Conservation (phyloP, 2,113 vertebrate genomes). For the Strix uralensis region DNA sequence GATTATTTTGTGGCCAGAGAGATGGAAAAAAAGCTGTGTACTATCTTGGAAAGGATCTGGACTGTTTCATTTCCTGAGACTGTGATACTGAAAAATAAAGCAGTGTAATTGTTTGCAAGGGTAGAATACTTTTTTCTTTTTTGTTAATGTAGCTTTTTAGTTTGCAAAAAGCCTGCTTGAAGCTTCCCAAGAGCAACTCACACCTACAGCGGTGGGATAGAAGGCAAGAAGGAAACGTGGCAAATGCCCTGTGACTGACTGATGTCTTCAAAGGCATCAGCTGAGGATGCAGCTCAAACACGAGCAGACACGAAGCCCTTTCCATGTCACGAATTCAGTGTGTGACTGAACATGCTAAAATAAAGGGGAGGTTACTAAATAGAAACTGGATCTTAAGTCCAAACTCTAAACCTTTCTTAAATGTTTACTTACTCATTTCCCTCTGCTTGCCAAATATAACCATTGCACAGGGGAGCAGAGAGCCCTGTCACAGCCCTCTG, state of each 20-base stretch:
- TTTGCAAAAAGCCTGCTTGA: not conserved
- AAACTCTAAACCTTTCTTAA: not conserved
- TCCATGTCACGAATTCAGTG: not conserved
- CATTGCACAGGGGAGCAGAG: not conserved
- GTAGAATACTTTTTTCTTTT: not conserved
- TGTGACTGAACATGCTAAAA: not conserved
- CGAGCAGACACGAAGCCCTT: not conserved
- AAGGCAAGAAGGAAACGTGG: not conserved
- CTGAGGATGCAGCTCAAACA: not conserved
- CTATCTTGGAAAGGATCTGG: conserved; percentile 36
- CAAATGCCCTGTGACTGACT: not conserved
- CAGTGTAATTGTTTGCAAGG: conserved; percentile 18
- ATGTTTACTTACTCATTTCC: not conserved
- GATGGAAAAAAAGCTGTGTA: not conserved
- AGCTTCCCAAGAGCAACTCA: not conserved
- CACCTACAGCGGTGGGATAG: not conserved
- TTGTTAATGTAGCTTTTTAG: not conserved
- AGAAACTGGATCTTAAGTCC: not conserved
- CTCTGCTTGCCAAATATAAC: not conserved
- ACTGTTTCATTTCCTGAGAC: conserved; percentile 32
- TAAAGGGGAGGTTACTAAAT: not conserved
- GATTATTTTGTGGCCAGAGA: conserved; percentile 9
- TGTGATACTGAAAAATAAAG: conserved; percentile 57
- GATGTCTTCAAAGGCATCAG: not conserved
- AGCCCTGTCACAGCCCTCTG: not conserved